Conservation (phyloP, 2,797 vertebrate genomes). For the Pogoniulus pusillus region DNA sequence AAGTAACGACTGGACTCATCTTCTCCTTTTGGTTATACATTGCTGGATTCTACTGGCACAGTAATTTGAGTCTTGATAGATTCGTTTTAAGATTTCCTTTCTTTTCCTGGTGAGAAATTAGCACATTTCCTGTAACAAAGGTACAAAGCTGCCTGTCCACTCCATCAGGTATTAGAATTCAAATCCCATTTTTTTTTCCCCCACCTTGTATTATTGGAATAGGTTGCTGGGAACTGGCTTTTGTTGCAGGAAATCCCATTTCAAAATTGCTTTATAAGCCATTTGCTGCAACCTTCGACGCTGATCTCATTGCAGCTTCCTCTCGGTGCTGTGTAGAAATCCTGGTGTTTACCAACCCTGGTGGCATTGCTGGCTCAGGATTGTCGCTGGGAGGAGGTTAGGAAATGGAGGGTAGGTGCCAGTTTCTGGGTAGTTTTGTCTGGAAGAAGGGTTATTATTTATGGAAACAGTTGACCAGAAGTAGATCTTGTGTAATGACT, state of each 20-base stretch:
- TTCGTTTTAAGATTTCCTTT: not conserved
- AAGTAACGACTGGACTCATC: rapidly evolving
- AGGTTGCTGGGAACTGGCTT: constrained; percentile 9
- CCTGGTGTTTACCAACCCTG: not conserved
- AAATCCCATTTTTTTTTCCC: constrained; percentile 28
- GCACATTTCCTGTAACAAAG: not conserved
- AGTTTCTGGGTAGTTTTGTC: not conserved
- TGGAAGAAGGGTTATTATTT: not conserved
- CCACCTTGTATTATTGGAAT: not conserved
- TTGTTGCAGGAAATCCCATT: constrained; percentile 52
- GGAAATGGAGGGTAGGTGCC: not conserved
- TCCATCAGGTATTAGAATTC: not conserved
- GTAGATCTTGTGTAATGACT: not conserved
- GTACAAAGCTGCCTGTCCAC: not conserved
- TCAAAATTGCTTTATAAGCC: constrained; percentile 54
- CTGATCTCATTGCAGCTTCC: constrained; percentile 34
- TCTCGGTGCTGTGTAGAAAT: constrained; percentile 10
- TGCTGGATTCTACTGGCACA: not conserved
- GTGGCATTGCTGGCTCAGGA: not conserved
- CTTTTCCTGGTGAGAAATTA: not conserved
- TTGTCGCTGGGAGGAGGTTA: not conserved
- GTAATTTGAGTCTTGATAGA: not conserved
- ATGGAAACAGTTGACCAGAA: not conserved
- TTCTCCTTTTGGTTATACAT: not conserved
- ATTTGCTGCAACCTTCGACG: constrained; percentile 45